Percentiles rank a stretch among this genome's conserved stretches.
phyloP scores from a whole-genome alignment of 2,888 invertebrate species.

The Lasioglossum malachurum region DNA sequence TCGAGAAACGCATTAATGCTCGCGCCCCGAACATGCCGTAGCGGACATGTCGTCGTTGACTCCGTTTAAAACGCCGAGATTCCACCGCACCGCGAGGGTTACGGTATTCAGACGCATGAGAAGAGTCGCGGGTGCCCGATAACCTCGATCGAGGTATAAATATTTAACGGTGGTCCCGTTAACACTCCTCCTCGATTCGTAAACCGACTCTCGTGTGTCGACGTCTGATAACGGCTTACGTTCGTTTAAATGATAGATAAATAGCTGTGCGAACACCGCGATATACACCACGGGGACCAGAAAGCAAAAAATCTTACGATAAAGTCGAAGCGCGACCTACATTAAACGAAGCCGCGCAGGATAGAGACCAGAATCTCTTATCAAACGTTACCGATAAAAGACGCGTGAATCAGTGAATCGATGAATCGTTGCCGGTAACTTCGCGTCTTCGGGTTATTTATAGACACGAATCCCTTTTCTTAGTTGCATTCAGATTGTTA shows the following conservation, averaged over 20 bases:
- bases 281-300: neutral
- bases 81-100: conserved; percentile 9
- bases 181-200: conserved; percentile 54
- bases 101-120: conserved; percentile 22
- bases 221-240: conserved; percentile 48
- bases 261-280: conserved; percentile 23
- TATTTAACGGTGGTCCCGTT: conserved; percentile 55
- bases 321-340: conserved; percentile 42
- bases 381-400: conserved; percentile 3
- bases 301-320: neutral
- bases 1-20: neutral
- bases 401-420: neutral
- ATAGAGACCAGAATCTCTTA: neutral
- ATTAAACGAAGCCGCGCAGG: conserved; percentile 9
- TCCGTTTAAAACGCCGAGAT: neutral
- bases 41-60: neutral
- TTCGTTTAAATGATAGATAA: conserved; percentile 29
- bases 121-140: conserved; percentile 36
- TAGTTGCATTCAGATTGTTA: neutral
- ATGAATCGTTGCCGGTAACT: neutral
- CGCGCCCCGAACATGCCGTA: neutral
- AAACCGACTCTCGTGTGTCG: conserved; percentile 52
- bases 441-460: neutral
- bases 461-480: conserved; percentile 17
- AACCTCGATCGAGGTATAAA: conserved; percentile 57